These are phyloP conservation scores for Aleiodes sp. DNA, from an alignment of 1,140 invertebrate species.

Conservation along the genomic window DNA sequence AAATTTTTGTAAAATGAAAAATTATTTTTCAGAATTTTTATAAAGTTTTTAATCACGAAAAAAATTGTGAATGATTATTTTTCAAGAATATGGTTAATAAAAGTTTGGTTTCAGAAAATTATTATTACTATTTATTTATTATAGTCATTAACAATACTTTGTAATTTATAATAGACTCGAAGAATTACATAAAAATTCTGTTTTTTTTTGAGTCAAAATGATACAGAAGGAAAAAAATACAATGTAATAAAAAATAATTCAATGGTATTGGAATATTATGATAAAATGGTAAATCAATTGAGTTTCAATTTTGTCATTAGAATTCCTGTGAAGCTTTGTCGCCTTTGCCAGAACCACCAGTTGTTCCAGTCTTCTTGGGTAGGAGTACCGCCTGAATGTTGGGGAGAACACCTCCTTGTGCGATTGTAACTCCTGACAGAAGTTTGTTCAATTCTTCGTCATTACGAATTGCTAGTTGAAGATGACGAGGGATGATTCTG, in stretches of 20 bases:
- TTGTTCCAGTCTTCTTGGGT: slow-evolving; percentile 73
- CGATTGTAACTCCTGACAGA: slow-evolving; percentile 80
- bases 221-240: background rate
- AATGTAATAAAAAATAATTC: slow-evolving; percentile 27
- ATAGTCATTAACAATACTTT: no score
- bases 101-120: no score
- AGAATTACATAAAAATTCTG: no score
- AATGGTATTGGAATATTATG: background rate
- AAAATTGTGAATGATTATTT: no score
- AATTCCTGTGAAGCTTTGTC: slow-evolving; percentile 53
- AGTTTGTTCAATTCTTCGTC: slow-evolving; percentile 85
- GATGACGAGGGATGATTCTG: slow-evolving; percentile 80
- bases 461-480: slow-evolving; percentile 80
- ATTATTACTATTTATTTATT: no score
- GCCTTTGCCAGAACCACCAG: slow-evolving; percentile 46
- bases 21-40: no score
- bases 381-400: slow-evolving; percentile 78
- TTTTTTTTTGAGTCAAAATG: background rate
- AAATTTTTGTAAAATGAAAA: no score
- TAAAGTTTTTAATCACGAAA: no score
- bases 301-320: no score
- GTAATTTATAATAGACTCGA: no score
- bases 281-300: background rate
- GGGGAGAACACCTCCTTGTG: slow-evolving; percentile 81
- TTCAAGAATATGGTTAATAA: no score